Base-by-base conservation (phyloP, 35 echinoderm and acorn worm genomes). In the Ophiothrix spiculata region DNA sequence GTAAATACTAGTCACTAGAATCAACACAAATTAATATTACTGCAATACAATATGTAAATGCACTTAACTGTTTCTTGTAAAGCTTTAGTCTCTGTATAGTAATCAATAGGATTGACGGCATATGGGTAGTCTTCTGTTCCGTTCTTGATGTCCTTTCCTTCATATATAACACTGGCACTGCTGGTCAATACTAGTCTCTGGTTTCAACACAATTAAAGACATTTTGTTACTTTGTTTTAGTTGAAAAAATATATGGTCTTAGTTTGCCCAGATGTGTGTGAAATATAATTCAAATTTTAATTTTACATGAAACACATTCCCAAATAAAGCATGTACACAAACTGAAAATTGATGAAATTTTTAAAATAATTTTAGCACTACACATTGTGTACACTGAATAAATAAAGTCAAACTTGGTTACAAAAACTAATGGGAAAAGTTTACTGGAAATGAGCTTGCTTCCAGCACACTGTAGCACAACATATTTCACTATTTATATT, bases 131-230 rank as follows among this genome's bases (percentile, higher is more conserved):
- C 92, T 64, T 98, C 95, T 21, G 39, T 75, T 33, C 92, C 95
- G 84, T 91, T 91, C 82, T 98, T 81, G 14, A 98, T 86, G 83
- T 98, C 95, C 17, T 39, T 81, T 1, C 95, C 95, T 56, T 98
- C 95, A 79, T 91, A 98, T 0, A 94, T 80, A 31, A 98, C 95
- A 86, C 95, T 98, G 40, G 92, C 95, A 89, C 85, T 91, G 83
- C 95, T 98, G 13, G 95, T 98, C 36, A 98, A 75, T 12, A 98
- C 90, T 32, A 98, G 60, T 85, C 83, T 98, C 95, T 98, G 81
- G n/a, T n/a, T n/a, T n/a, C n/a, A n/a, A n/a, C n/a, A n/a, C n/a
- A n/a, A 64, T 32, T 25, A 21, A 79, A 79, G 28, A 31, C 1
- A 79, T 31, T 31, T n/a, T 3, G 34, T 31, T 74, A 74, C 25